Conservation (phyloP, 2,113 vertebrate species). For the Salvelinus fontinalis region DNA sequence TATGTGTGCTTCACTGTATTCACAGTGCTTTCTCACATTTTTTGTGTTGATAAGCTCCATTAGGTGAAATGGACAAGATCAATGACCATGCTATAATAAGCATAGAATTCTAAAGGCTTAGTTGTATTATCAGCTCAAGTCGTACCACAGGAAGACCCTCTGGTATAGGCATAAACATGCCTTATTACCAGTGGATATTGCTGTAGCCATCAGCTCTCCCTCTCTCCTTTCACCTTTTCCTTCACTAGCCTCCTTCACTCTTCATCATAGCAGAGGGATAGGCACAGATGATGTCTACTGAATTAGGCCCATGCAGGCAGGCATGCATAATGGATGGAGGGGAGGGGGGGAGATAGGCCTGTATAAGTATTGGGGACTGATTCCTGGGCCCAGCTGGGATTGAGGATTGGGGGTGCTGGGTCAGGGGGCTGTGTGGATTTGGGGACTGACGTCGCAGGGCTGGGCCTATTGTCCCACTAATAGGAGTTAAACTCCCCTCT, state of each 20-base stretch:
- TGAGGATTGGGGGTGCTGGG: conserved; percentile 12
- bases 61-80: neutral
- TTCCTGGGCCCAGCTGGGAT: conserved; percentile 16
- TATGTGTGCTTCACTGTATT: neutral
- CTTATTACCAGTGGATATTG: no score
- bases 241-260: conserved; percentile 2
- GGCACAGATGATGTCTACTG: conserved; percentile 3
- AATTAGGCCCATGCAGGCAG: conserved; percentile 3
- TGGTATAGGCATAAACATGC: no score
- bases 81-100: neutral
- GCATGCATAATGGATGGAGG: neutral
- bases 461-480: conserved; percentile 52
- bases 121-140: neutral
- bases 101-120: neutral
- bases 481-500: conserved; percentile 57
- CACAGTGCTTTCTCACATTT: neutral
- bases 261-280: neutral
- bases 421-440: neutral
- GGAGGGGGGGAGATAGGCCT: neutral
- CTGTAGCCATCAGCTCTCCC: no score
- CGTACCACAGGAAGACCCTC: no score
- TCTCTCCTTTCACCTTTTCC: neutral
- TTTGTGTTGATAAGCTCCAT: neutral
- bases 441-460: neutral
- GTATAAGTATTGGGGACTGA: conserved; percentile 4